Percentiles rank a stretch among this genome's conserved stretches.
Conservation (phyloP, 2,888 invertebrate genomes). For the Agriopis marginaria region DNA sequence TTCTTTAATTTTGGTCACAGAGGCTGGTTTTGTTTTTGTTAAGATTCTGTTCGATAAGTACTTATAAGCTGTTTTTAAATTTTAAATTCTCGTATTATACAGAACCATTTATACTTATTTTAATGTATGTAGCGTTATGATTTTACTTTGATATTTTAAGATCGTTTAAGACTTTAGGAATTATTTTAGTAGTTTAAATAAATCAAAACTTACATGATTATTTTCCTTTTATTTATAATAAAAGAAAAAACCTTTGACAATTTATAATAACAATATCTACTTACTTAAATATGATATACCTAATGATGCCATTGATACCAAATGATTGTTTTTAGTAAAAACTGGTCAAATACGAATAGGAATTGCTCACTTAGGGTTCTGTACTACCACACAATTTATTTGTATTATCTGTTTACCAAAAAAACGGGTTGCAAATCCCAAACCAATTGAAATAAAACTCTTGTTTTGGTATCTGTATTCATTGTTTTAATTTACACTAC, state of each 20-base stretch:
- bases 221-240: constrained; percentile 1
- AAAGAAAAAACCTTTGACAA: no score
- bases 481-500: no score
- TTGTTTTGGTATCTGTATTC: no score
- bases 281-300: no score
- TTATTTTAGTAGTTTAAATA: constrained; percentile 36
- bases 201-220: constrained; percentile 24
- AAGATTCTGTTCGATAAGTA: constrained; percentile 37
- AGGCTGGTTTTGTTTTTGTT: constrained; percentile 82
- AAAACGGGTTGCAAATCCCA: no score
- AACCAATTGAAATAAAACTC: no score
- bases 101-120: constrained; percentile 2
- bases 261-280: neutral
- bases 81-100: constrained; percentile 19
- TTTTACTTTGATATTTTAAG: constrained; percentile 42
- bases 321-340: no score
- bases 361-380: no score
- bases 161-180: constrained; percentile 39
- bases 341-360: no score
- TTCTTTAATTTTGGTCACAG: constrained; percentile 79
- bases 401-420: no score
- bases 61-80: constrained; percentile 8
- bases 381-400: no score
- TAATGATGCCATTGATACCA: no score
- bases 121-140: constrained; percentile 25